Evolutionary conservation across 1,140 invertebrate genomes (phyloP).

Genomic region (Drosophila dunni): DNA sequence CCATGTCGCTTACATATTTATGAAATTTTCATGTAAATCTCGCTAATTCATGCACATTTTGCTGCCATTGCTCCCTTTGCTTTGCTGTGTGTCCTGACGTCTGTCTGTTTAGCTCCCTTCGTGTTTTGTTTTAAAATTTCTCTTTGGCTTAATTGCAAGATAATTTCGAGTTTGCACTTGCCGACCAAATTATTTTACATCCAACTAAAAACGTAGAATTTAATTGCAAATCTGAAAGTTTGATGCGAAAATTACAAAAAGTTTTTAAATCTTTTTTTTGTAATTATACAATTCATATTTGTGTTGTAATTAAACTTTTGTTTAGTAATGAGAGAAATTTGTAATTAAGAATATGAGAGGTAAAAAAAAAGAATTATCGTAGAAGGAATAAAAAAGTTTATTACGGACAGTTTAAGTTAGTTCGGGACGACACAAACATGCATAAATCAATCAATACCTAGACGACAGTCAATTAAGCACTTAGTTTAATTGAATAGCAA

Average conservation of each 20-base stretch:
- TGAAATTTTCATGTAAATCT: conserved; percentile 80
- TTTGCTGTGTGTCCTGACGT: conserved; percentile 22
- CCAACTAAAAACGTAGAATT: conserved; percentile 30
- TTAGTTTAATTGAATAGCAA: background rate
- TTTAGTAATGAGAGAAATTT: background rate
- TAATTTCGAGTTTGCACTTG: conserved; percentile 40
- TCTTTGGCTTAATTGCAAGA: conserved; percentile 45
- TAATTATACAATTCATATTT: conserved; percentile 37
- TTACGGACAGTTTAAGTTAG: too few species aligned
- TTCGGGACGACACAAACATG: too few species aligned
- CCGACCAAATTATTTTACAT: conserved; percentile 17
- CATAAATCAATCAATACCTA: too few species aligned
- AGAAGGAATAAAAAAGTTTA: too few species aligned
- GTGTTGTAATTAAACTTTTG: conserved; percentile 1
- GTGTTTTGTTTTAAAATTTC: conserved; percentile 12
- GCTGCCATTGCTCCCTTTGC: conserved; percentile 18
- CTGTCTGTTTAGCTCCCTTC: conserved; percentile 14
- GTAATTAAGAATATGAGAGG: too few species aligned
- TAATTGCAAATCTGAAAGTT: conserved; percentile 32
- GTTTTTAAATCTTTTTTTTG: conserved; percentile 35
- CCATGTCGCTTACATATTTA: conserved; percentile 73
- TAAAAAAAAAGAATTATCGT: too few species aligned
- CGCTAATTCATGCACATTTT: conserved; percentile 77
- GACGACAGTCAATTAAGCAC: background rate
- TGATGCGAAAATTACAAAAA: conserved; percentile 45